A percentile compares a stretch with the other conserved stretches of the same genome.
phyloP scores from a whole-genome alignment of 2,888 invertebrate species.

The Leistus spinibarbis region DNA sequence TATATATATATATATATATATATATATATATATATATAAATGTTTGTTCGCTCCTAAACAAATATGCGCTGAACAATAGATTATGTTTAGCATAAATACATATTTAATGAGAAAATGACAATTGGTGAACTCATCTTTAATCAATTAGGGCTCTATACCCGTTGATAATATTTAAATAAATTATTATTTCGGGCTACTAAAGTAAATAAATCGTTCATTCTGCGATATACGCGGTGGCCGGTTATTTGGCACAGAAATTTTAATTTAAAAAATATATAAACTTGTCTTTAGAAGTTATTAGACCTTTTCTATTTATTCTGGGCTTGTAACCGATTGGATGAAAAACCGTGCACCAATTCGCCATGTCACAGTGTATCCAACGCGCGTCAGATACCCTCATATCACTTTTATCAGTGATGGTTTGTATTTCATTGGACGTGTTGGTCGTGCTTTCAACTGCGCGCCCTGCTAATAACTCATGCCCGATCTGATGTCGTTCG shows the following conservation, averaged over 20 bases:
- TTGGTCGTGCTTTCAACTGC: neutral
- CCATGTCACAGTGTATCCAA: neutral
- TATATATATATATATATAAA: too few relatives aligned
- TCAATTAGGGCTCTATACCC: neutral
- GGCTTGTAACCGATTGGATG: too few relatives aligned
- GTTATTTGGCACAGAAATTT: too few relatives aligned
- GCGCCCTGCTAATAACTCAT: neutral
- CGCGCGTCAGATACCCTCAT: neutral
- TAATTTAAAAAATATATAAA: too few relatives aligned
- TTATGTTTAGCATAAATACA: neutral
- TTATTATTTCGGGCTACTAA: neutral
- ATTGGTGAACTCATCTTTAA: neutral
- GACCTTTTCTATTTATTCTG: too few relatives aligned
- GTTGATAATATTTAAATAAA: neutral
- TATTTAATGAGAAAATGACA: neutral
- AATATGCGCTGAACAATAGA: neutral
- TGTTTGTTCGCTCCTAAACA: neutral
- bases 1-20: too few relatives aligned
- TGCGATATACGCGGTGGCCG: too few relatives aligned
- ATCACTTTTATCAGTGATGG: slow-evolving; percentile 25
- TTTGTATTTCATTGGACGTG: slow-evolving; percentile 20
- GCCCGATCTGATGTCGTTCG: neutral
- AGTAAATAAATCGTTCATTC: too few relatives aligned
- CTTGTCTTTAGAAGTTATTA: too few relatives aligned
- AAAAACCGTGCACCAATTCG: too few relatives aligned